Conservation (phyloP, 2,888 invertebrate genomes). For the Drosophila recens region DNA sequence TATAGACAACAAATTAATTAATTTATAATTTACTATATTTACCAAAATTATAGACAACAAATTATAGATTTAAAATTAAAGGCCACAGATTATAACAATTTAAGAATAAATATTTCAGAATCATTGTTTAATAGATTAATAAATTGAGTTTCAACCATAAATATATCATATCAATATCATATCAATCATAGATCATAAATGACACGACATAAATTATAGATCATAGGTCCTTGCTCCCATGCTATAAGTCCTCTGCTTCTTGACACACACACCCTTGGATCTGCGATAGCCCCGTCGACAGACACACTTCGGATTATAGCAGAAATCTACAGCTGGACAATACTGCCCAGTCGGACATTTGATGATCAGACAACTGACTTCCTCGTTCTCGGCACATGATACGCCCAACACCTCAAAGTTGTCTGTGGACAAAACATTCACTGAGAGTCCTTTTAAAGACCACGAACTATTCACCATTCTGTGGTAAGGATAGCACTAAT, state of each 20-base stretch:
- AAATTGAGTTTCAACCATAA: too few species aligned
- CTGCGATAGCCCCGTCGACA: conserved; percentile 56
- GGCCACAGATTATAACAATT: too few species aligned
- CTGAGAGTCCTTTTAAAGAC: neutral
- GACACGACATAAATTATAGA: neutral
- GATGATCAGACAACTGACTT: conserved; percentile 55
- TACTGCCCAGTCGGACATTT: conserved; percentile 18
- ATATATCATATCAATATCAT: too few species aligned
- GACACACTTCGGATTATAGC: conserved; percentile 61
- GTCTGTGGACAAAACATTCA: conserved; percentile 17
- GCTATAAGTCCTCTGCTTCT: conserved; percentile 20
- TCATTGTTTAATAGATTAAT: neutral
- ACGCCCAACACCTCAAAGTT: conserved; percentile 51
- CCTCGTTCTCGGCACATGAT: conserved; percentile 43
- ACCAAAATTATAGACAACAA: too few species aligned
- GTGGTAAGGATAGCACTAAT: neutral
- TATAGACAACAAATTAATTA: too few species aligned
- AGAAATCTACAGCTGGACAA: conserved; percentile 48
- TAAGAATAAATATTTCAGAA: neutral
- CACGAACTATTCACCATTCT: conserved; percentile 28
- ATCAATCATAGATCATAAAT: neutral
- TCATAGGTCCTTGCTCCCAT: neutral
- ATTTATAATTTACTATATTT: too few species aligned
- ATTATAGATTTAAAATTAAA: neutral
- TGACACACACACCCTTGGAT: conserved; percentile 28